phyloP scores from a whole-genome alignment of 2,888 invertebrate genomes.

The Sylvicola fuscatus region DNA sequence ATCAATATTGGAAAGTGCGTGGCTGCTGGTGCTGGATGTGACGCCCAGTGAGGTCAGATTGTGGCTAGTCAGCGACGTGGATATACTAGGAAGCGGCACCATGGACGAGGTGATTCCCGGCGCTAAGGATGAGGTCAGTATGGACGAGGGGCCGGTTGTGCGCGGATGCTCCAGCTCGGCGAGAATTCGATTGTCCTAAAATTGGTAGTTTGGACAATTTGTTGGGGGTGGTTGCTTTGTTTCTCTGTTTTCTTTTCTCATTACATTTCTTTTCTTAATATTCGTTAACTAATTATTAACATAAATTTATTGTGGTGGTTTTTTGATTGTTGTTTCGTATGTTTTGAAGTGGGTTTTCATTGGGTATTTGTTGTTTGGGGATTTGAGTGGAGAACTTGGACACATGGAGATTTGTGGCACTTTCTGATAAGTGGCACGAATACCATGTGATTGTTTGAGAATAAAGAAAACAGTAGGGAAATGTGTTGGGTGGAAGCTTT shows the following conservation, averaged over 20 bases:
- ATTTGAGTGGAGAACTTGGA: too few species aligned
- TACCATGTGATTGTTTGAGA: too few species aligned
- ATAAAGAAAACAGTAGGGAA: too few species aligned
- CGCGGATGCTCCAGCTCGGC: slow-evolving; percentile 77
- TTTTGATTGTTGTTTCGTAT: too few species aligned
- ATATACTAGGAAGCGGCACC: slow-evolving; percentile 5
- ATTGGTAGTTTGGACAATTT: slow-evolving; percentile 1
- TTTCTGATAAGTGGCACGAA: too few species aligned
- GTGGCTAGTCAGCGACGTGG: slow-evolving; percentile 6
- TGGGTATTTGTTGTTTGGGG: too few species aligned
- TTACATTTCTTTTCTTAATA: slow-evolving; percentile 13
- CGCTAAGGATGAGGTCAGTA: slow-evolving; percentile 20
- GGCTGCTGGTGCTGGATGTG: slow-evolving; percentile 47
- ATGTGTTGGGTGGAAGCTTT: too few species aligned
- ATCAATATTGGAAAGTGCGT: slow-evolving; percentile 38
- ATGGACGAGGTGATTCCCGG: slow-evolving; percentile 8
- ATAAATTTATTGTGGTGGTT: too few species aligned
- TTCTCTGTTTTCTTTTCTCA: background rate
- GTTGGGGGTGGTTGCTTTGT: background rate
- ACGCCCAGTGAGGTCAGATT: slow-evolving; percentile 22
- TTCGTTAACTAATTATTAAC: slow-evolving; percentile 17
- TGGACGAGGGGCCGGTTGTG: slow-evolving; percentile 19
- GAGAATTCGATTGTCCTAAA: slow-evolving; percentile 54
- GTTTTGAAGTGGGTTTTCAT: too few species aligned
- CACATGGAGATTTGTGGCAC: too few species aligned